A percentile compares a stretch with the other conserved stretches of the same genome.
phyloP scores from a whole-genome alignment of 2,113 vertebrate genomes.

The Cebidichthys violaceus region DNA sequence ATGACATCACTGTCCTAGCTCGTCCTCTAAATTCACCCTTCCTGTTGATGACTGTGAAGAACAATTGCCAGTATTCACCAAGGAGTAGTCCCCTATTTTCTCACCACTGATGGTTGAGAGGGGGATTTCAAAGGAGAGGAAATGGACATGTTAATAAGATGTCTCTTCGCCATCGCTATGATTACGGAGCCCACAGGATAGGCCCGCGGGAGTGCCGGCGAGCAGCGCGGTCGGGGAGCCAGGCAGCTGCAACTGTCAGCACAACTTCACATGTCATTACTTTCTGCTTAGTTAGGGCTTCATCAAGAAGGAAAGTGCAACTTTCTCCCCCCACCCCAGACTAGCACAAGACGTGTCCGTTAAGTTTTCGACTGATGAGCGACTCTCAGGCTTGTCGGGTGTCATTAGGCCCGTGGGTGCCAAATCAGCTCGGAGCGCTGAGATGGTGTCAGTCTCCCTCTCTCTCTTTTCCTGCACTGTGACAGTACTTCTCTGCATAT shows the following conservation, averaged over 20 bases:
- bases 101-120: conserved; percentile 2
- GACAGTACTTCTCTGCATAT: conserved; percentile 61
- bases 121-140: conserved; percentile 42
- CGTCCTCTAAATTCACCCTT: conserved; percentile 25
- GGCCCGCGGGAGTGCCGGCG: conserved; percentile 72
- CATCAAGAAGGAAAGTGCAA: conserved; percentile 80
- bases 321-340: conserved; percentile 58
- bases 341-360: conserved; percentile 62
- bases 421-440: conserved; percentile 70
- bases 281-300: conserved; percentile 85
- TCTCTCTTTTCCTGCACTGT: conserved; percentile 17
- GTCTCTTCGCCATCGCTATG: conserved; percentile 62
- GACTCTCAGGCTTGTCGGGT: conserved; percentile 75
- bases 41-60: conserved; percentile 12
- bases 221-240: conserved; percentile 67
- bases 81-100: conserved; percentile 29
- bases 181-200: conserved; percentile 71
- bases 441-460: conserved; percentile 59
- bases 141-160: conserved; percentile 80
- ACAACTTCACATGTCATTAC: conserved; percentile 87
- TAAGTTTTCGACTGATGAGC: conserved; percentile 74
- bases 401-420: conserved; percentile 74
- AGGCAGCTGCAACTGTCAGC: conserved; percentile 85
- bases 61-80: conserved; percentile 39
- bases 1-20: conserved; percentile 27